Evolutionary conservation across 1,140 invertebrate species (phyloP).

Genomic region (Drosophila chauvacae): DNA sequence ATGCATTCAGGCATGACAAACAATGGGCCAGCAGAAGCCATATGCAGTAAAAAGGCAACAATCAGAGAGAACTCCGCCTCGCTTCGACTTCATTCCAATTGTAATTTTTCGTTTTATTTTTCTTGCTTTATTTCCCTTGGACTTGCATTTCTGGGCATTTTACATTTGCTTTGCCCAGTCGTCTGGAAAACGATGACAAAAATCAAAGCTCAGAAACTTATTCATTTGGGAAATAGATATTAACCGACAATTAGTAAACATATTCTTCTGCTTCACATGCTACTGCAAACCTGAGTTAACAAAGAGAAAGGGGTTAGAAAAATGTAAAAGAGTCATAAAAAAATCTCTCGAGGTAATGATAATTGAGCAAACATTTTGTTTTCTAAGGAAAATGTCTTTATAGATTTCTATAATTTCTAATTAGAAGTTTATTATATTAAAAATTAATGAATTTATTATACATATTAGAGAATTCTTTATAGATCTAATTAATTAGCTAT

Average conservation of each 20-base stretch:
- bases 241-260: constrained; percentile 68
- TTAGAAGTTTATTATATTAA: not conserved
- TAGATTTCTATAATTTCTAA: not conserved
- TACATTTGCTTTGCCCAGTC: constrained; percentile 40
- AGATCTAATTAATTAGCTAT: not conserved
- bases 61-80: constrained; percentile 19
- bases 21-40: constrained; percentile 41
- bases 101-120: constrained; percentile 49
- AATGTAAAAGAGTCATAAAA: not conserved
- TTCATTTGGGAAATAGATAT: constrained; percentile 76
- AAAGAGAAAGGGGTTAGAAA: not conserved
- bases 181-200: constrained; percentile 49
- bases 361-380: not conserved
- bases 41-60: constrained; percentile 48
- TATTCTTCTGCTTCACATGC: constrained; percentile 10
- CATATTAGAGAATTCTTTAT: too few species aligned
- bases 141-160: constrained; percentile 21
- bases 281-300: constrained; percentile 56
- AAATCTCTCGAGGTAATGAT: not conserved
- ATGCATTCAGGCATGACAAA: constrained; percentile 49
- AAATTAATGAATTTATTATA: not conserved
- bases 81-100: constrained; percentile 16
- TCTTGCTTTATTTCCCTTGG: constrained; percentile 15
- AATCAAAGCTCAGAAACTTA: constrained; percentile 60
- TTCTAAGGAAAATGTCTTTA: not conserved